Evolutionary conservation across 2,797 vertebrate genomes (phyloP).

Genomic region (Myotis findleyi): DNA sequence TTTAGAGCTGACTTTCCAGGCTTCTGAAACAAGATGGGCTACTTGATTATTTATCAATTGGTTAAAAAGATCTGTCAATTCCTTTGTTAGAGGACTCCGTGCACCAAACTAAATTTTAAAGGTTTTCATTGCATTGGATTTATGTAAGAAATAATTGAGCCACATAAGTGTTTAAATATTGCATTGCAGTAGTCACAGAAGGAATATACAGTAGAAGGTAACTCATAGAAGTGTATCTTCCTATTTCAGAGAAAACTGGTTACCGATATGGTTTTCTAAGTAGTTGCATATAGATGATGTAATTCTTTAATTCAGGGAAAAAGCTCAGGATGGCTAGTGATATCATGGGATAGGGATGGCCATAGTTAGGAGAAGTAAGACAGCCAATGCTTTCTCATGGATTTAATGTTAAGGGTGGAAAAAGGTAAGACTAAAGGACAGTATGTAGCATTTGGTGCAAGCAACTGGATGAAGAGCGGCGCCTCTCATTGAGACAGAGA

Average conservation of each 20-base stretch:
- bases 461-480: accelerated
- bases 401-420: background rate
- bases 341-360: too few relatives aligned
- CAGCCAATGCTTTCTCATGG: background rate
- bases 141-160: background rate
- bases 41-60: background rate
- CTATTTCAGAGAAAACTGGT: background rate
- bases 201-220: background rate
- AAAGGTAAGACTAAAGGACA: background rate
- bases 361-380: background rate
- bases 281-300: background rate
- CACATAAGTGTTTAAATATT: background rate
- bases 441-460: background rate
- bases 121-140: background rate
- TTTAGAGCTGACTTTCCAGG: background rate
- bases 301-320: background rate
- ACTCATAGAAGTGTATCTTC: background rate
- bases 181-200: background rate
- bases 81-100: background rate
- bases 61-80: background rate
- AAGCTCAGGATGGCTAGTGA: background rate
- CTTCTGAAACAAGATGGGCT: background rate
- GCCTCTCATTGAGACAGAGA: background rate
- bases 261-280: background rate
- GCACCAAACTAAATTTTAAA: background rate